Base-by-base conservation (phyloP, 2,113 vertebrate genomes). In the Pteruthius melanotis region DNA sequence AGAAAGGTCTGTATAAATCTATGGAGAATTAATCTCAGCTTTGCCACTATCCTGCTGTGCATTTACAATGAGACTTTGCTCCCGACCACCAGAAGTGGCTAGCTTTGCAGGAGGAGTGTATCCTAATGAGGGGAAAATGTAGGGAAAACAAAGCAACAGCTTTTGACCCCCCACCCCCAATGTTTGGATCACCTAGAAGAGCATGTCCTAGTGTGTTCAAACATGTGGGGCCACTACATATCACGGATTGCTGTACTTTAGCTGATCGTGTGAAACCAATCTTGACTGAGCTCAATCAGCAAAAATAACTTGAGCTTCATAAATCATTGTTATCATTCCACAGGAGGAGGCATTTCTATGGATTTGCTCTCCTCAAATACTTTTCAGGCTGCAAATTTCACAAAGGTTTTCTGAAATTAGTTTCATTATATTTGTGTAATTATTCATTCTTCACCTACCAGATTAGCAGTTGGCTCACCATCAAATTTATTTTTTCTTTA, bases 31-130 rank as follows among this genome's bases (percentile, higher is more conserved):
- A 98, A 98, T 98, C 97, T 98, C 92, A 82, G 97, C 96, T 97
- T 97, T 97, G 97, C 98, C 97, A 97, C 97, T 98, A 97, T 98
- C 97, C 98, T 98, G 98, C 98, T 98, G 97, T 50, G 97, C 93
- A 89, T 98, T 98, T 98, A 98, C 97, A 98, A 97, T 90, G 96
- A 97, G 96, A 59, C 83, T 94, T 95, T 96, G 92, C 97, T 92
- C 91, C 89, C 49, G 94, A 97, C 94, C 97, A 96, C 95, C 97
- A 97, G 92, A 95, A 97, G 93, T 87, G 97, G 89, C 97, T 97
- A 84, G 70, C 96, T 95, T 97, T 97, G 97, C 97, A 96, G 97
- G 97, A 96, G 95, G 69, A 96, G 94, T 76, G 69, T 94, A 83
- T 84, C 95, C 95, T 98, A 98, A 98, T 98, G 97, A 98, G 95